Conservation (phyloP, 2,113 vertebrate species). For the Callipepla squamata region DNA sequence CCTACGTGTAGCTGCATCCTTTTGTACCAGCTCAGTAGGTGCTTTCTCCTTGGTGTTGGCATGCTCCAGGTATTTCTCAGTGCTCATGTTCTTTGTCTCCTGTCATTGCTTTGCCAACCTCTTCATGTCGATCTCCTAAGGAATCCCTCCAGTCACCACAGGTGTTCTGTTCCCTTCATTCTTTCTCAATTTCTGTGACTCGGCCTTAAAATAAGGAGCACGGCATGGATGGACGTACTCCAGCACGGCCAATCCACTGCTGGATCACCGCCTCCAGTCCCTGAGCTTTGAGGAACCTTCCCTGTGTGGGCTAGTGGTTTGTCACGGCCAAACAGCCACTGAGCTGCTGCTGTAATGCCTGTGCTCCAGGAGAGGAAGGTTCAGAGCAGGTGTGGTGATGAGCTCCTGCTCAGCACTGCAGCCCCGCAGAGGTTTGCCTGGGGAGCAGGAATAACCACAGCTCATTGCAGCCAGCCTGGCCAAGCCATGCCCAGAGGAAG, state of each 20-base stretch:
- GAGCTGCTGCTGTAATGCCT: background rate
- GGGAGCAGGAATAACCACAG: background rate
- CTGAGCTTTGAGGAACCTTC: background rate
- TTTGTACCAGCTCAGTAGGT: background rate
- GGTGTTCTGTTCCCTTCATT: background rate
- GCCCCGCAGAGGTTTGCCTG: background rate
- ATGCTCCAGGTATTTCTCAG: background rate
- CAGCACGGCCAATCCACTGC: background rate
- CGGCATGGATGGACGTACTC: background rate
- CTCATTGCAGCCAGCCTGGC: background rate
- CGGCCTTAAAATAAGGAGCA: background rate
- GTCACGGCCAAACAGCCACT: background rate
- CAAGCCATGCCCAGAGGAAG: background rate
- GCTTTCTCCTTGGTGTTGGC: background rate
- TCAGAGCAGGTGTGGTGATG: background rate
- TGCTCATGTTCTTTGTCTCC: background rate
- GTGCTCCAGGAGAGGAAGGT: background rate
- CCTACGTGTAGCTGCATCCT: background rate
- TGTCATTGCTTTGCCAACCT: background rate
- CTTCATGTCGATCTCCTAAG: background rate
- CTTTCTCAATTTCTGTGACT: background rate
- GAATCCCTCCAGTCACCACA: background rate
- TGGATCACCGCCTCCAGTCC: rapidly evolving
- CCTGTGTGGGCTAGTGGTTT: constrained; percentile 26
- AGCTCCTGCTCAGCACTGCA: background rate